These are phyloP conservation scores for Anthopleura xanthogrammica DNA, from an alignment of 92 coral and sea anemone genomes.

Conservation along the genomic window DNA sequence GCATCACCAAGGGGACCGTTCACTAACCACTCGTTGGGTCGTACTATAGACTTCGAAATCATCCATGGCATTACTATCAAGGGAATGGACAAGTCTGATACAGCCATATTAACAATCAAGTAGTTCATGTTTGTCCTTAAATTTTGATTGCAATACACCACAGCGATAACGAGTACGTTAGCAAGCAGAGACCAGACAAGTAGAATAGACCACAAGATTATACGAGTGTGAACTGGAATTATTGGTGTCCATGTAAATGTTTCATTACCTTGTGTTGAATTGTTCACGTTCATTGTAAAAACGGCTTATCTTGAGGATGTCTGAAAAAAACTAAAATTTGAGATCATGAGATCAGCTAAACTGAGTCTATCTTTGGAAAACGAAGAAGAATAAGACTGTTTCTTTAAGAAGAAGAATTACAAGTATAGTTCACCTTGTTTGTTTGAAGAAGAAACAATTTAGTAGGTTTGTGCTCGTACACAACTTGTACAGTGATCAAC, in stretches of 20 bases:
- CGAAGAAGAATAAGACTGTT: too few species aligned
- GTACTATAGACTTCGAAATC: not conserved
- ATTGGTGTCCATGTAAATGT: not conserved
- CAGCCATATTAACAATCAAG: conserved; percentile 2
- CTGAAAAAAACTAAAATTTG: too few species aligned
- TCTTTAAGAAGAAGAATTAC: too few species aligned
- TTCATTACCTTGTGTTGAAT: not conserved
- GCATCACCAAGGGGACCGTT: not conserved
- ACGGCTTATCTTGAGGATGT: not conserved
- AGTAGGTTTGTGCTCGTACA: too few species aligned
- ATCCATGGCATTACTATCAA: not conserved
- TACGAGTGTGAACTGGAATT: not conserved
- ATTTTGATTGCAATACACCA: conserved; percentile 8
- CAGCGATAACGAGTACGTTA: conserved; percentile 2
- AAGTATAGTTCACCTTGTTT: too few species aligned
- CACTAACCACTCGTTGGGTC: not conserved
- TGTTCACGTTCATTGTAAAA: too few species aligned
- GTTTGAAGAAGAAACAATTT: too few species aligned
- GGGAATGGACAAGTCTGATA: not conserved
- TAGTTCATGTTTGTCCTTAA: not conserved
- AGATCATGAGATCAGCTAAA: too few species aligned
- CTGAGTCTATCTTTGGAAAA: too few species aligned
- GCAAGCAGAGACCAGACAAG: not conserved
- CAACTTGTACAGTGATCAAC: too few species aligned
- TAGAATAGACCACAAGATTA: not conserved